Evolutionary conservation across 2,888 invertebrate species (phyloP), one percentile per base, ranked within the genome.

Genomic region (Nemoura dubitans): DNA sequence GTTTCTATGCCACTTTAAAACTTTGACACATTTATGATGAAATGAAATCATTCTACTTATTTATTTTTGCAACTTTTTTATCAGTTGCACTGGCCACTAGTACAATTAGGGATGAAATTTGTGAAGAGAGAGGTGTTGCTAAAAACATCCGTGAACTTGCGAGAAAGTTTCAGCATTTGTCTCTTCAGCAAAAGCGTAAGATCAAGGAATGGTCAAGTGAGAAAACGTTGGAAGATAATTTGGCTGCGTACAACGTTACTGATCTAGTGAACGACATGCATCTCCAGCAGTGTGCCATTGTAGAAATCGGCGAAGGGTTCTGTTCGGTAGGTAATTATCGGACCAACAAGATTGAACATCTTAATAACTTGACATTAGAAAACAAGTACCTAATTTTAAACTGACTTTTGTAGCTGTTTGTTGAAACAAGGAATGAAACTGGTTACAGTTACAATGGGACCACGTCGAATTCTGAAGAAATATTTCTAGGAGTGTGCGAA

Each of bases 251-350:
- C 88, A 90, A 92, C 87, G 90, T 92, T 86, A 90, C 90, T 27
- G 87, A 89, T 26, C 92, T 91, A 91, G 90, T 91, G 21, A 89
- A 89, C 81, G 90, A 91, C 86, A 89, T 93, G 80, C 90, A 92
- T 89, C 89, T 92, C 43, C 92, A 93, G 89, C 91, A 91, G 76
- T 92, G 92, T 87, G 91, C 90, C 42, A 90, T 92, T 86, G 91
- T 93, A 21, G 92, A 92, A 89, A 91, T 92, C 86, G 92, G 92
- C 26, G 91, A 92, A 88, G 91, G 91, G 88, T 92, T 91, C 89
- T 92, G 91, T 89, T 92, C 92, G 83, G 92, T 92, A 89, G 90
- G 90, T 89, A 86, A 21, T 36, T 28, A 30, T 36, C 43, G 27
- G 25, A 78, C 25, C 27, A 84, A 16, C 76, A 3, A 25, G n/a